Evolutionary conservation across 2,888 invertebrate genomes (phyloP).

Genomic region (Synergus gifuensis): DNA sequence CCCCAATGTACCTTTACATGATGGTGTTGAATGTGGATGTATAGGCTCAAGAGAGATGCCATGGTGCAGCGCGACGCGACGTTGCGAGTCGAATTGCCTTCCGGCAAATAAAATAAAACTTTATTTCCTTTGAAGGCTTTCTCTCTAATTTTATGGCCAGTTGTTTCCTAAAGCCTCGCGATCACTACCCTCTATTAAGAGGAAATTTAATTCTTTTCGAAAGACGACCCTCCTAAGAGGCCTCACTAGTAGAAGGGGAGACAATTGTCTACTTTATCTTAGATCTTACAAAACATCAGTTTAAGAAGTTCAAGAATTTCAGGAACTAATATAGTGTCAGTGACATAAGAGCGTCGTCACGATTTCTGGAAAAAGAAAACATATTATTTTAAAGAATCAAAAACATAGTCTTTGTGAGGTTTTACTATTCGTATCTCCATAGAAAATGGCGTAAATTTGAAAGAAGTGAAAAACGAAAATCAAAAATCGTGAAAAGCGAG

Average conservation of each 20-base stretch:
- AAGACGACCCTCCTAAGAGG: background rate
- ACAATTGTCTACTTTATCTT: background rate
- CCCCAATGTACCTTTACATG: conserved; percentile 25
- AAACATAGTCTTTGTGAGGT: too few relatives aligned
- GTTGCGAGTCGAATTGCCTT: conserved; percentile 61
- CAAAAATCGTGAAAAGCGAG: too few relatives aligned
- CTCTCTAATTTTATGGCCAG: conserved; percentile 69
- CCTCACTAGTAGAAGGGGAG: background rate
- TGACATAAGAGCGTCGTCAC: too few relatives aligned
- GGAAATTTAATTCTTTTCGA: conserved; percentile 32
- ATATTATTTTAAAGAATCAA: too few relatives aligned
- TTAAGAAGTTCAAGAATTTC: too few relatives aligned
- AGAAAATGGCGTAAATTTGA: too few relatives aligned
- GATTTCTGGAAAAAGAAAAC: too few relatives aligned
- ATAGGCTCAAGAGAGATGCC: conserved; percentile 55
- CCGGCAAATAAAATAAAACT: conserved; percentile 73
- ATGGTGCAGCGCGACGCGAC: conserved; percentile 38
- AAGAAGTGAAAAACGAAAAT: too few relatives aligned
- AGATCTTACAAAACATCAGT: background rate
- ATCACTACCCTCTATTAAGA: conserved; percentile 33
- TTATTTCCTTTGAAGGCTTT: conserved; percentile 67
- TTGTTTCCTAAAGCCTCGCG: conserved; percentile 56
- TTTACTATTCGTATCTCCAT: too few relatives aligned
- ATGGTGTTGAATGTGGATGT: conserved; percentile 40
- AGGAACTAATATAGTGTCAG: too few relatives aligned